Evolutionary conservation across 2,888 invertebrate species (phyloP), one percentile per base, ranked within the genome.

Genomic region (Cheilosia vernalis): DNA sequence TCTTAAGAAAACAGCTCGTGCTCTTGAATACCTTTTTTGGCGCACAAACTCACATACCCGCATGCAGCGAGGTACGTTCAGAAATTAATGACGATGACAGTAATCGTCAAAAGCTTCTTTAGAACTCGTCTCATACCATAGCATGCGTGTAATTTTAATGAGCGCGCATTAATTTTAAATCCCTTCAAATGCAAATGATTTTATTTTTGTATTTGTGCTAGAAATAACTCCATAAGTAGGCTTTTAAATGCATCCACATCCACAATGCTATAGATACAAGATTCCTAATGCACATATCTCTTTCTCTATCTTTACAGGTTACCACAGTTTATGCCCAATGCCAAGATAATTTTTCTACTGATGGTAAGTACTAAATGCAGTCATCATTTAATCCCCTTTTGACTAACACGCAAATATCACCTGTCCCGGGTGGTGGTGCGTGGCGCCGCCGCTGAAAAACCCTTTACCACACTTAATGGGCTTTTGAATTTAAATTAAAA

Each of bases 241-340:
- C 42, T 40, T 3, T 33, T 21, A 42, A 56, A 69, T 69, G 56
- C 69, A 30, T 47, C 44, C 53, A 56, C 27, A 27, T 6, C 27
- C 27, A 27, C 30, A 30, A 17, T 53, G 51, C 37, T 51, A 2
- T 24, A 66, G 66, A 55, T 63, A 21, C 63, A 33, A 30, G 47
- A 30, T 19, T 30, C 1, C 17, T 40, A 21, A 40, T 30, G 17
- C 10, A 49, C 33, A 37, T 17, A 30, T 55, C 72, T 63, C 30
- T 30, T 76, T 87, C 77, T 76, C 58, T 77, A 58, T 87, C 61
- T 56, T 90, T 91, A 60, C 94, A 96, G 96, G 96, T 95, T 96
- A 96, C 95, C 95, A 95, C 95, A 95, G 95, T 95, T 96, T 95
- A 95, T 95, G 95, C 95, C 95, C 95, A 95, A 95, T 95, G 96